These are phyloP conservation scores for Xylocopa sonorina DNA, from an alignment of 1,140 invertebrate species.

Conservation along the genomic window DNA sequence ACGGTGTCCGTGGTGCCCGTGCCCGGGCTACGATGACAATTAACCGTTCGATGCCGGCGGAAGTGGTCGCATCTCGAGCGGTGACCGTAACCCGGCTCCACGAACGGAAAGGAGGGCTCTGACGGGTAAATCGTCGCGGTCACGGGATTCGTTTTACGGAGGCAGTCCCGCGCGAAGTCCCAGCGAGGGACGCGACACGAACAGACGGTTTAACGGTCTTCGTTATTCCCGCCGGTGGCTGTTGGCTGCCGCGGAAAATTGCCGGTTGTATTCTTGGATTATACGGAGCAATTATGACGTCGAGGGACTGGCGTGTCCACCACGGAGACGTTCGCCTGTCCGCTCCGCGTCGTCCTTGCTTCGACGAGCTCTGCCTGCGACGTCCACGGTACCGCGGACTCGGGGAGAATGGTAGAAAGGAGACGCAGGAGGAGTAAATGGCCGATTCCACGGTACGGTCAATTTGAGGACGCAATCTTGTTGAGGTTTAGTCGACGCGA, in stretches of 20 bases:
- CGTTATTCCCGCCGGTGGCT: slow-evolving; percentile 58
- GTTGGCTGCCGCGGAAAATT: slow-evolving; percentile 60
- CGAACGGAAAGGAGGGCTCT: slow-evolving; percentile 4
- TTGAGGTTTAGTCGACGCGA: neutral
- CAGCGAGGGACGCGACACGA: slow-evolving; percentile 54
- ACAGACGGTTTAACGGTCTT: slow-evolving; percentile 70
- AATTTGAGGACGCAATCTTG: neutral
- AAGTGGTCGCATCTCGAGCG: slow-evolving; percentile 40
- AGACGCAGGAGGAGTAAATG: neutral
- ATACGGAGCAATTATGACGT: slow-evolving; percentile 65
- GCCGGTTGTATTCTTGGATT: slow-evolving; percentile 56
- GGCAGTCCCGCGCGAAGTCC: slow-evolving; percentile 50
- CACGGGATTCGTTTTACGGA: slow-evolving; percentile 52
- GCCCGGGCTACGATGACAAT: slow-evolving; percentile 30
- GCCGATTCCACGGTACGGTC: neutral
- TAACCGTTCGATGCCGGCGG: slow-evolving; percentile 55
- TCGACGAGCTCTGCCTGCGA: neutral
- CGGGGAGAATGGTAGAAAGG: neutral
- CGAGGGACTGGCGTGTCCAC: neutral
- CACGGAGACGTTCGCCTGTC: neutral
- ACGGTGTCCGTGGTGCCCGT: neutral
- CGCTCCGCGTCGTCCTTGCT: neutral
- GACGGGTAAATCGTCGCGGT: slow-evolving; percentile 65
- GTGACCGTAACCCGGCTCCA: slow-evolving; percentile 31
- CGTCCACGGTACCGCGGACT: no score